Percentiles rank a stretch among this genome's conserved stretches.
phyloP scores from a whole-genome alignment of 2,888 invertebrate species.

The Heliconius erato region DNA sequence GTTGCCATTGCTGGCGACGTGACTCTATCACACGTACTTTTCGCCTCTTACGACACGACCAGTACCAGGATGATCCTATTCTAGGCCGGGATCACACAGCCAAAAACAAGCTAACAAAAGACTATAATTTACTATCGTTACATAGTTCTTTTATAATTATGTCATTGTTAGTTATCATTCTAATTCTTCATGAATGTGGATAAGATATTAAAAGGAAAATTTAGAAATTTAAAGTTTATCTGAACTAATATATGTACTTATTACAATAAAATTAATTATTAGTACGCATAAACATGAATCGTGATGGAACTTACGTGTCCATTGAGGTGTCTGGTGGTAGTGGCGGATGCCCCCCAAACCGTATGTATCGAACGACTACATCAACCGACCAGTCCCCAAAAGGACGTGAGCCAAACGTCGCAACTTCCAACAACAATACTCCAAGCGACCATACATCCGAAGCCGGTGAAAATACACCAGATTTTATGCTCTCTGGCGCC shows the following conservation, averaged over 20 bases:
- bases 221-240: not conserved
- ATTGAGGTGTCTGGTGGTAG: constrained; percentile 86
- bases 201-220: too few species aligned
- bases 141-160: too few species aligned
- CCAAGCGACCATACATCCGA: constrained; percentile 96
- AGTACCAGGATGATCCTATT: too few species aligned
- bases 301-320: constrained; percentile 59
- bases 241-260: too few species aligned
- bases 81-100: too few species aligned
- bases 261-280: not conserved
- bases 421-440: constrained; percentile 92
- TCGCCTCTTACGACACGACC: too few species aligned
- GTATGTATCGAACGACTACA: constrained; percentile 86
- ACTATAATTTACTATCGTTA: not conserved
- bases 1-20: too few species aligned
- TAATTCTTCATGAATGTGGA: too few species aligned
- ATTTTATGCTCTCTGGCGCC: constrained; percentile 93
- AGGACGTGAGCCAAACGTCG: constrained; percentile 95
- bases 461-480: constrained; percentile 92
- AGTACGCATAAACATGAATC: constrained; percentile 15
- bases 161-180: too few species aligned
- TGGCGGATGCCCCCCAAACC: constrained; percentile 88
- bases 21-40: too few species aligned
- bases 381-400: constrained; percentile 91
- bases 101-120: too few species aligned